Base-by-base conservation (phyloP, 30 jellyfish, hydroid and myxozoan genomes). In the Sanderia malayensis region DNA sequence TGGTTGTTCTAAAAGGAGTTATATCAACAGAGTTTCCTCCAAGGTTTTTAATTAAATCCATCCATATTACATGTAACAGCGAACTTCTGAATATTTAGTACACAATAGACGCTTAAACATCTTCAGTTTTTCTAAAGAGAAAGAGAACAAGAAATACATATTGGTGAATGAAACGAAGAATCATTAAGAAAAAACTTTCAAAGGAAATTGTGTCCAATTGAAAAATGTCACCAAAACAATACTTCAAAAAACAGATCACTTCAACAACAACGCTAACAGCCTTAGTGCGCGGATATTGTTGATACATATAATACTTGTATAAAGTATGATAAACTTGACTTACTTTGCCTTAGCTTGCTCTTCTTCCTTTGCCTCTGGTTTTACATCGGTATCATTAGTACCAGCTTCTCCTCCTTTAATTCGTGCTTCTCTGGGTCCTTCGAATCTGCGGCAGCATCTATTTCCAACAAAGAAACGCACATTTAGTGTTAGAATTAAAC, bases 401-500 rank as follows among this genome's bases (percentile, higher is more conserved):
- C n/a, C n/a, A n/a, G n/a, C n/a, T 37, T 41, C 6, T 25, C 52
- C 1, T 74, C 78, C 61, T 74, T 60, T 27, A 74, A 27, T 53
- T 74, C 86, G 23, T 73, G 77, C 46, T 74, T 74, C 24, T 74
- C 86, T 0, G 31, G 47, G 19, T 74, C 86, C 28, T 74, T 60
- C n/a, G 66, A 9, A 26, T 73, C 76, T 2, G 79, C 72, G 9
- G 78, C 71, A 34, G 75, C 52, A 24, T 44, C 47, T 20, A 23
- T 8, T 19, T 49, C 8, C 11, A 41, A 8, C 15, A 15, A 41
- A 41, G 8, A 41, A 41, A 8, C 55, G 15, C 15, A 8, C 15
- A 41, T 41, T 41, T 6, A 15, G 55, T 41, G 8, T 41, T 15
- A 41, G 8, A 6, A 6, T 41, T 41, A 15, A 6, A 8, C 55